These are phyloP conservation scores for Acanthopleura granulata DNA, from an alignment of 2,888 invertebrate species.

Conservation along the genomic window DNA sequence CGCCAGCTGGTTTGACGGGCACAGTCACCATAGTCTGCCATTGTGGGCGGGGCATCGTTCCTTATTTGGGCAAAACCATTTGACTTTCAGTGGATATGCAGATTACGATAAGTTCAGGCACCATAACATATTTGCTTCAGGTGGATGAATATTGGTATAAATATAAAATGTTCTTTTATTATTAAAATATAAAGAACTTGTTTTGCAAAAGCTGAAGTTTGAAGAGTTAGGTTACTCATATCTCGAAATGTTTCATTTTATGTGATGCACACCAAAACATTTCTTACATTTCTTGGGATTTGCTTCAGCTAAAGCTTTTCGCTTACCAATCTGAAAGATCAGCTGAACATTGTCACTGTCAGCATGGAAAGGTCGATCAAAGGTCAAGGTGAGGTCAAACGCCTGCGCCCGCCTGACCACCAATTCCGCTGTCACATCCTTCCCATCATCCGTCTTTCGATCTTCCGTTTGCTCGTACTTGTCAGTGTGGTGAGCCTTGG, in stretches of 20 bases:
- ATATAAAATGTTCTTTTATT: no score
- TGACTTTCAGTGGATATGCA: no score
- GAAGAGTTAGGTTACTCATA: no score
- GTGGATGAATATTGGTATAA: no score
- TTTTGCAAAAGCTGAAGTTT: no score
- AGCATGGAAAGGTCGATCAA: conserved; percentile 30
- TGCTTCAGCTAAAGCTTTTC: background rate
- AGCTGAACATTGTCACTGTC: conserved; percentile 31
- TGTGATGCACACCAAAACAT: no score
- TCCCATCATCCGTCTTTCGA: conserved; percentile 12
- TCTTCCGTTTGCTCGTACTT: conserved; percentile 29
- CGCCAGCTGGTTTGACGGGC: conserved; percentile 30
- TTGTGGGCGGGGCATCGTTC: conserved; percentile 1
- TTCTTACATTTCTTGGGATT: no score
- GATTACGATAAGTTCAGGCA: no score
- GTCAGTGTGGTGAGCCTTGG: conserved; percentile 38
- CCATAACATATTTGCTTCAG: no score
- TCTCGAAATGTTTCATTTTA: no score
- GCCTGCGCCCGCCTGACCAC: conserved; percentile 71
- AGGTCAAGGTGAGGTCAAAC: conserved; percentile 35
- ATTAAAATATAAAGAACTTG: no score
- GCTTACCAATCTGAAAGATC: conserved; percentile 35
- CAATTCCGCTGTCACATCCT: conserved; percentile 17
- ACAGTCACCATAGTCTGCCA: conserved; percentile 11
- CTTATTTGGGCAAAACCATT: background rate